A percentile compares a stretch with the other conserved stretches of the same genome.
phyloP scores from a whole-genome alignment of 2,113 vertebrate genomes.

The Prunella fulvescens region DNA sequence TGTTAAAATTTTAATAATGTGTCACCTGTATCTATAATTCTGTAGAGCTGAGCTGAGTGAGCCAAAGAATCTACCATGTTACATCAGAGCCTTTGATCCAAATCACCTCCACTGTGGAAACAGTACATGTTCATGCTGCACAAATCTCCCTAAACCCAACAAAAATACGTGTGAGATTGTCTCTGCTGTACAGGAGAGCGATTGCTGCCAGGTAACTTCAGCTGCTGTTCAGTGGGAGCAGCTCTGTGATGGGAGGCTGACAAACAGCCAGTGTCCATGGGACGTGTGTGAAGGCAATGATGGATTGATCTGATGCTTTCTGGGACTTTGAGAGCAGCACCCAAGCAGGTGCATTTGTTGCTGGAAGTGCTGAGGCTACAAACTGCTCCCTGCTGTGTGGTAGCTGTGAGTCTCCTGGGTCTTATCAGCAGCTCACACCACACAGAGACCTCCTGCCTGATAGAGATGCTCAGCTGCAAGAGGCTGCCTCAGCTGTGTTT shows the following conservation, averaged over 20 bases:
- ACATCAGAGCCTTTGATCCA: constrained; percentile 33
- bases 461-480: not conserved
- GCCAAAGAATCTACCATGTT: not conserved
- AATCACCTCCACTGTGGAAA: not conserved
- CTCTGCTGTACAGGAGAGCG: not conserved
- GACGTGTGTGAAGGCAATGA: not conserved
- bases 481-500: constrained; percentile 3
- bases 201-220: not conserved
- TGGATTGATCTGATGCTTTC: not conserved
- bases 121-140: not conserved
- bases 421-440: constrained; percentile 31
- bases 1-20: constrained; percentile 58
- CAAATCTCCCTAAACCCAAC: not conserved
- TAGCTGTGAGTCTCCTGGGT: not conserved
- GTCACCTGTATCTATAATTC: not conserved
- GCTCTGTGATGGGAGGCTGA: not conserved
- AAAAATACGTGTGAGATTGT: not conserved
- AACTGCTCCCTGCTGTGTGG: not conserved
- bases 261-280: not conserved
- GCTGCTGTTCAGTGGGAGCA: not conserved
- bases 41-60: not conserved
- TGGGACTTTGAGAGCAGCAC: not conserved
- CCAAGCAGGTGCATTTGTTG: not conserved
- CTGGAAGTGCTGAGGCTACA: not conserved
- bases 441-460: not conserved